Conservation (phyloP, 2,888 invertebrate genomes). For the Scotopteryx bipunctaria region DNA sequence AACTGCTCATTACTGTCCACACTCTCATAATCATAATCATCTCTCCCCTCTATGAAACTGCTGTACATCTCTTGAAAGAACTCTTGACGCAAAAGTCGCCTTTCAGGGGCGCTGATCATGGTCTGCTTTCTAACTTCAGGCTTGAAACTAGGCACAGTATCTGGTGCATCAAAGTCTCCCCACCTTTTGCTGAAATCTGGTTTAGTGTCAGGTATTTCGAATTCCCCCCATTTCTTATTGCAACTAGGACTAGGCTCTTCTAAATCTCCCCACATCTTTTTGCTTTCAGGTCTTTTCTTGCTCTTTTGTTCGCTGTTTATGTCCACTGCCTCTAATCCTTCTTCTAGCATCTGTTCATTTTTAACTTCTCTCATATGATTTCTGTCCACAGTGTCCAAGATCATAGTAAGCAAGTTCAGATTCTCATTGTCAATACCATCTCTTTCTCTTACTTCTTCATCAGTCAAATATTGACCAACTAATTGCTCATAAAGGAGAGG, state of each 20-base stretch:
- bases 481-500: slow-evolving; percentile 95
- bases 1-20: slow-evolving; percentile 92
- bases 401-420: slow-evolving; percentile 88
- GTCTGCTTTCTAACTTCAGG: slow-evolving; percentile 59
- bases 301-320: slow-evolving; percentile 38
- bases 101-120: slow-evolving; percentile 83
- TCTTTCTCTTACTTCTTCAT: slow-evolving; percentile 87
- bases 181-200: slow-evolving; percentile 58
- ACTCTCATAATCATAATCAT: slow-evolving; percentile 92
- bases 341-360: slow-evolving; percentile 84
- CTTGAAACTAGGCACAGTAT: slow-evolving; percentile 55
- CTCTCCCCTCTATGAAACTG: slow-evolving; percentile 92
- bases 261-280: slow-evolving; percentile 5
- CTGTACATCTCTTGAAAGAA: slow-evolving; percentile 93
- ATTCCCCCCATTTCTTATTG: slow-evolving; percentile 23
- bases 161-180: slow-evolving; percentile 83
- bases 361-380: slow-evolving; percentile 85
- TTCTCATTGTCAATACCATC: slow-evolving; percentile 84
- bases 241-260: slow-evolving; percentile 3
- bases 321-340: slow-evolving; percentile 72
- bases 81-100: slow-evolving; percentile 88
- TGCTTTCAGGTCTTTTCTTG: slow-evolving; percentile 27
- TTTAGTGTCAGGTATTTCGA: slow-evolving; percentile 24
- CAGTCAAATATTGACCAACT: slow-evolving; percentile 92
- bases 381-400: slow-evolving; percentile 91